Conservation (phyloP, 2,888 invertebrate species). For the Drosophila emarginata region DNA sequence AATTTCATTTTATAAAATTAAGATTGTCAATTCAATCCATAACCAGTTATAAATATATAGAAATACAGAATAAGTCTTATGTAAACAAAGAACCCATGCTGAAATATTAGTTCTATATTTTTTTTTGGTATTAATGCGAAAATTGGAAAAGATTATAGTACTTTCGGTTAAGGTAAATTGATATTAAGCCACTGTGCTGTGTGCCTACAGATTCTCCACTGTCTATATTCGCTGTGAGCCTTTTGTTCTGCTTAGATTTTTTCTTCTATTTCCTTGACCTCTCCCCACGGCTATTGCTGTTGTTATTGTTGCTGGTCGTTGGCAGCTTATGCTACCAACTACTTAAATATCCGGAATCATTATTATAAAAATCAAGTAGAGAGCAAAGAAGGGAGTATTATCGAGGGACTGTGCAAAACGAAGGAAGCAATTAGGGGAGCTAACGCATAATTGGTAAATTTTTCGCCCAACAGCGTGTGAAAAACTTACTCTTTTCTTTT, state of each 20-base stretch:
- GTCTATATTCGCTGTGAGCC: constrained; percentile 12
- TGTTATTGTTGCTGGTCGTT: constrained; percentile 52
- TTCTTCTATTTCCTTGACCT: constrained; percentile 30
- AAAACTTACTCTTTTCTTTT: constrained; percentile 29
- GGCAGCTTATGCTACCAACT: constrained; percentile 68
- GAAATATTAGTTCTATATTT: too few species aligned
- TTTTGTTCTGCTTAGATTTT: constrained; percentile 54
- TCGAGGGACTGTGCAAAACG: constrained; percentile 45
- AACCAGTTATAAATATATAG: too few species aligned
- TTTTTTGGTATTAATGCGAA: too few species aligned
- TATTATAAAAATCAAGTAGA: constrained; percentile 68
- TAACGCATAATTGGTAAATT: constrained; percentile 69
- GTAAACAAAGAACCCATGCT: too few species aligned
- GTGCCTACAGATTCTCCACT: constrained; percentile 1
- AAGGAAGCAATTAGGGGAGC: constrained; percentile 70
- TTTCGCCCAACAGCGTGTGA: constrained; percentile 37
- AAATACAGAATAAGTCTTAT: too few species aligned
- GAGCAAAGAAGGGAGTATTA: constrained; percentile 23
- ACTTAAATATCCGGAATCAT: constrained; percentile 76
- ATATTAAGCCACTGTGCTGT: constrained; percentile 43
- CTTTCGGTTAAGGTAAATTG: not conserved
- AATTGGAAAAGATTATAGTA: too few species aligned
- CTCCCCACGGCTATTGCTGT: constrained; percentile 31
- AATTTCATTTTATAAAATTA: not conserved
- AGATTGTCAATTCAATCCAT: too few species aligned